phyloP scores from a whole-genome alignment of 2,888 invertebrate species.

The Eugnorisma glareosa region DNA sequence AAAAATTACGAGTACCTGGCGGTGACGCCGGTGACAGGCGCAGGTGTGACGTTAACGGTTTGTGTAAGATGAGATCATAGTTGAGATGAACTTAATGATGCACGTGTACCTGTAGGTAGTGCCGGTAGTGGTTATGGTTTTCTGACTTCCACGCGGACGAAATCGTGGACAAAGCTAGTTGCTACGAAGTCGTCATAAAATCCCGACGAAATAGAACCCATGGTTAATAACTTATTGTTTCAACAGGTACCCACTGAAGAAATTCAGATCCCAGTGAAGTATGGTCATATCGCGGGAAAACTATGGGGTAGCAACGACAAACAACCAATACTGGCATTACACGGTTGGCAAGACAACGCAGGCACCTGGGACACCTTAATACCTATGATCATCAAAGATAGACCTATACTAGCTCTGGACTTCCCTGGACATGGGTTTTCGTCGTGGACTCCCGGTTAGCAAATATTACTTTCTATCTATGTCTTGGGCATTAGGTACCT shows the following conservation, averaged over 20 bases:
- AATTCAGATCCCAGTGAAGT: conserved; percentile 92
- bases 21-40: neutral
- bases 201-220: neutral
- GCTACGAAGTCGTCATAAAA: neutral
- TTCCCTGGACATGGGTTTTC: conserved; percentile 93
- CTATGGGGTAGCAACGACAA: conserved; percentile 92
- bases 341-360: conserved; percentile 95
- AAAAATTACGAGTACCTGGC: neutral
- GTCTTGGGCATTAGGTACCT: neutral
- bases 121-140: neutral
- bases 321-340: conserved; percentile 93
- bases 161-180: neutral
- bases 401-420: conserved; percentile 91
- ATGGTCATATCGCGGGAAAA: conserved; percentile 93
- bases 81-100: neutral
- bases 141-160: neutral
- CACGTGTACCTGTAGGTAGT: neutral
- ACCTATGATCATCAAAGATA: conserved; percentile 88
- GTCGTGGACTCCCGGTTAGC: conserved; percentile 91
- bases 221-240: conserved; percentile 3
- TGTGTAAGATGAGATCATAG: neutral
- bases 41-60: neutral
- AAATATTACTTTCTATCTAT: neutral
- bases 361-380: conserved; percentile 93
- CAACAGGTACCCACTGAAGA: conserved; percentile 89